Base-by-base conservation (phyloP, 2,113 vertebrate genomes). In the Hipposideros armiger region DNA sequence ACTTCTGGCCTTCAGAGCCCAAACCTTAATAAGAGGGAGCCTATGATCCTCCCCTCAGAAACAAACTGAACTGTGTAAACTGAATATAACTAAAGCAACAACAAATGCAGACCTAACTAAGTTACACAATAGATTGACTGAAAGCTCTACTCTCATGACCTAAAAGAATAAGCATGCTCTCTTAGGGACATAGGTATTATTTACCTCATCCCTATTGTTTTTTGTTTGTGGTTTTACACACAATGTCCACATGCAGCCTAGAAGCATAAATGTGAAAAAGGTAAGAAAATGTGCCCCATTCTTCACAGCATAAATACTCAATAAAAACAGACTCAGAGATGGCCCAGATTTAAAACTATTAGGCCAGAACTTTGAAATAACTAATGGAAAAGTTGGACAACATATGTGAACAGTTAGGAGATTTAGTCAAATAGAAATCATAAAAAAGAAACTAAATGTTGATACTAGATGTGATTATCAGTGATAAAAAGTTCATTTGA, bases 11-110 rank as follows among this genome's bases (percentile, higher is more conserved):
- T 3, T 72, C 26, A 66, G 9, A 67, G 14, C 14, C 78, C 69
- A 89, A 42, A 50, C 0, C 0, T 0, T 24, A 3, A 40, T 45
- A 5, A 85, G 62, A 92, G 3, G 0, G 54, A 81, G 22, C 4
- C 74, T 50, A 24, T 62, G 20, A 40, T 26, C 2, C 10, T 40
- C 11, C 2, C 11, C 19, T 93, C 36, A 36, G 74, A 96, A 87
- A 30, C 19, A 74, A 87, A 64, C n/a, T 72, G 26, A 81, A 52
- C 14, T 58, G 19, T 66, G 1, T 60, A 84, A 62, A n/a, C 11
- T 42, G 30, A 84, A 74, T 22, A 26, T 19, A 73, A 87, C 36
- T 60, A 72, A 83, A 95, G 24, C 54, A 78, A 74, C 5, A 78
- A n/a, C 13, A 87, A 28, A 52, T 22, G 8, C 30, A 80, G 32